Evolutionary conservation across 1,140 invertebrate species (phyloP), one percentile per base, ranked within the genome.

Genomic region (Stenopsyche tienmushanensis): DNA sequence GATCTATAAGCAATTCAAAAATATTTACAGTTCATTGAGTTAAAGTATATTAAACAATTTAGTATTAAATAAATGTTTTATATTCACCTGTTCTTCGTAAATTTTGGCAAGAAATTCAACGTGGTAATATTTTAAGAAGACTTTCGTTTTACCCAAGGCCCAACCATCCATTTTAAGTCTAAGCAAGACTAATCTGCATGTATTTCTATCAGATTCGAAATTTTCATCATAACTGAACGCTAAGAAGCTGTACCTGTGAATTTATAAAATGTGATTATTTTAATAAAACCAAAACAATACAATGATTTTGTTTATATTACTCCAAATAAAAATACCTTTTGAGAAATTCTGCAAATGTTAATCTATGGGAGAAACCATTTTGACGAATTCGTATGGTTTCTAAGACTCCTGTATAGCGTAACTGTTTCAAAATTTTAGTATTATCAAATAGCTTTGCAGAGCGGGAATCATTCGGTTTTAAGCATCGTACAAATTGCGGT

Each of bases 101-200:
- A 89, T 79, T 73, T 90, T 88, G 0, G 90, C 85, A 1, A 94
- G 77, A 65, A 90, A 87, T 77, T 94, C 91, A 0, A 92, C 85
- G 72, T 93, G 91, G 72, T 93, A 93, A 74, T 93, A 93, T 72
- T 93, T 93, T 0, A 94, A 80, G 73, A 94, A 94, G 2, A 94
- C 90, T 85, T 92, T 93, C 0, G 89, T 88, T 72, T 89, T 90
- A 18, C 91, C 91, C n/a, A 93, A 77, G 9, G 90, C 90, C 88
- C 89, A 93, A 34, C 90, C 88, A 67, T 92, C 89, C 84, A 93
- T 86, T 74, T 88, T 88, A 0, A 93, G 73, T 57, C 89, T 83
- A 7, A 90, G 72, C 17, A 94, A 76, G 2, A 93, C 75, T 1
- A 88, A 73, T 8, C 86, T 83, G 75, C 90, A 91, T 67, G 87